phyloP scores from a whole-genome alignment of 2,797 vertebrate species.

The Lacerta bilineata region DNA sequence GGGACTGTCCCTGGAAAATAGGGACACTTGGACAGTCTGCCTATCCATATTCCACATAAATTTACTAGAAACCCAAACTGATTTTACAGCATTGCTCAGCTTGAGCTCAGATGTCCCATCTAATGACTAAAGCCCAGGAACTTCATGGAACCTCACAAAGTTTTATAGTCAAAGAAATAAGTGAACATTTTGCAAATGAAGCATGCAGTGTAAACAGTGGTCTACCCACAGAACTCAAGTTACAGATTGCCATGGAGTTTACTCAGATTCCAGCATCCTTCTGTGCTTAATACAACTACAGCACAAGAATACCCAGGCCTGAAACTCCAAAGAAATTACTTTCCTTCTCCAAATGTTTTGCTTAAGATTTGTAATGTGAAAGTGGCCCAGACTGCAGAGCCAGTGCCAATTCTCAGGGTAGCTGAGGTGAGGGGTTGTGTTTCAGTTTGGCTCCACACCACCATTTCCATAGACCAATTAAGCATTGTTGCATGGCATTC shows the following conservation, averaged over 20 bases:
- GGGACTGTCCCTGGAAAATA: no score
- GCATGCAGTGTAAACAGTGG: slow-evolving; percentile 1
- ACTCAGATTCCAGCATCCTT: slow-evolving; percentile 13
- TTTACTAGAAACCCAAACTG: slow-evolving; percentile 70
- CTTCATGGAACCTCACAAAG: slow-evolving; percentile 63
- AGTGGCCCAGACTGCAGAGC: slow-evolving; percentile 38
- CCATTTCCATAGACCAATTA: slow-evolving; percentile 76
- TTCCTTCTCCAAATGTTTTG: slow-evolving; percentile 62
- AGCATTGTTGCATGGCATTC: slow-evolving; percentile 71
- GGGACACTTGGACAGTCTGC: slow-evolving; percentile 43
- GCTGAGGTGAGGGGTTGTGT: slow-evolving; percentile 64
- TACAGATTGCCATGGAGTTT: slow-evolving; percentile 13
- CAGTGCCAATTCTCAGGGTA: slow-evolving; percentile 68
- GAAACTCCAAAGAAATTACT: neutral
- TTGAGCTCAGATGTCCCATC: slow-evolving; percentile 53
- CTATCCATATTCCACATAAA: slow-evolving; percentile 60
- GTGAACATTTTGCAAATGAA: slow-evolving; percentile 7
- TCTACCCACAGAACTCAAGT: slow-evolving; percentile 34
- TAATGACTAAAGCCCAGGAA: slow-evolving; percentile 58
- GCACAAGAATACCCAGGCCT: slow-evolving; percentile 19
- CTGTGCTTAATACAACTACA: slow-evolving; percentile 9
- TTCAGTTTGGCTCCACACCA: slow-evolving; percentile 71
- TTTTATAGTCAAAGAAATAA: slow-evolving; percentile 51
- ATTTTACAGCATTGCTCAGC: slow-evolving; percentile 69
- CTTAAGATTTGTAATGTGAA: slow-evolving; percentile 62